Conservation (phyloP, 1,140 invertebrate genomes). For the Eciton burchellii region DNA sequence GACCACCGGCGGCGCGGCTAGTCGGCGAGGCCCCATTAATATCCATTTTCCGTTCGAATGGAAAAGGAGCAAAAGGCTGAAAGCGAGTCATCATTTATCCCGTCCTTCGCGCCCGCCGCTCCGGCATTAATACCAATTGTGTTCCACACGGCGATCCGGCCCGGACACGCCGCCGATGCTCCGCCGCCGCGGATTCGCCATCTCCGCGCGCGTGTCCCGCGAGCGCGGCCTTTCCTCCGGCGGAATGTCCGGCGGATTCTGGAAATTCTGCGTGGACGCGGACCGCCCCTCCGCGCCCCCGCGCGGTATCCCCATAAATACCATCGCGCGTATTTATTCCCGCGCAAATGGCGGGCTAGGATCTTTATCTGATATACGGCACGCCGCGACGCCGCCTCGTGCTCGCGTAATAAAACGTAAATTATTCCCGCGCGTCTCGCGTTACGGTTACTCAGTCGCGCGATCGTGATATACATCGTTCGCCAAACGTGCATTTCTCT, state of each 20-base stretch:
- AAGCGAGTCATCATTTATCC: conserved; percentile 80
- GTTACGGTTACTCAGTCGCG: conserved; percentile 38
- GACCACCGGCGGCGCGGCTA: conserved; percentile 52
- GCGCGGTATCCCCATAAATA: conserved; percentile 49
- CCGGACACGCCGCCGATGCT: conserved; percentile 40
- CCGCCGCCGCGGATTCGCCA: conserved; percentile 37
- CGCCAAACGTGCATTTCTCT: conserved; percentile 27
- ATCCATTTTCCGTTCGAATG: conserved; percentile 80
- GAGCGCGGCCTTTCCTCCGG: conserved; percentile 8
- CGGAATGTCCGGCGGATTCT: conserved; percentile 3
- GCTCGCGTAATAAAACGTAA: conserved; percentile 52
- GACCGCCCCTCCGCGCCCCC: too few species aligned
- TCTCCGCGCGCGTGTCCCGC: conserved; percentile 1
- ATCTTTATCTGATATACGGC: conserved; percentile 50
- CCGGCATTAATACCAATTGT: conserved; percentile 81
- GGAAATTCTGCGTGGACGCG: not conserved
- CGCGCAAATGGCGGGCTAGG: not conserved
- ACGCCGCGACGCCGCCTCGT: conserved; percentile 9
- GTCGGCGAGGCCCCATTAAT: conserved; percentile 77
- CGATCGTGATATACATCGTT: conserved; percentile 52
- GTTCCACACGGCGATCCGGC: conserved; percentile 71
- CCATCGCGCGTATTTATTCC: conserved; percentile 25
- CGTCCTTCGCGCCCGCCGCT: conserved; percentile 72
- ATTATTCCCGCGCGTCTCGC: conserved; percentile 48
- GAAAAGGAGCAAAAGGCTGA: conserved; percentile 76